Evolutionary conservation across 2,888 invertebrate species (phyloP), one percentile per base, ranked within the genome.

Genomic region (Acanthoscelides obtectus): DNA sequence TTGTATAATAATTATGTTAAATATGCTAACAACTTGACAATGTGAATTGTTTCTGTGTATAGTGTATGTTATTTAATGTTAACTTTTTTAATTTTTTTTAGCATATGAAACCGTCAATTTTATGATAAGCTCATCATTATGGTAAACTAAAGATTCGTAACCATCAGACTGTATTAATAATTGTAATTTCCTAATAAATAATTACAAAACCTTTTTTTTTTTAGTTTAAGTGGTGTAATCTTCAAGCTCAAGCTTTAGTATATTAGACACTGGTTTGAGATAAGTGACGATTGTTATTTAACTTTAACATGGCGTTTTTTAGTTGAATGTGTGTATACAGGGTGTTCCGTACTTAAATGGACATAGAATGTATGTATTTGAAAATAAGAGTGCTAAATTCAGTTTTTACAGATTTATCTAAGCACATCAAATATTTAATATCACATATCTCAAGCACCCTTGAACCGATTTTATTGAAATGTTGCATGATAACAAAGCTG

Each of bases 111-210:
- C 25, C 25, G 68, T 68, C 68, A 68, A 68, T 68, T 68, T 68
- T 22, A 22, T 45, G 45, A 45, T 45, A 45, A 45, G 12, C 45
- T 74, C 74, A 75, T 73, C 74, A 73, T 45, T 75, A 71, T 69
- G 72, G 74, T 74, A 74, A 71, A 75, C 74, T 76, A 72, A 75
- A 76, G 77, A 77, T 77, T 77, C 79, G 78, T 80, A 80, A 79
- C 77, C 78, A 75, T 80, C 80, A 80, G 80, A 81, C 80, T 80
- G 80, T 77, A 79, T 75, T 79, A 79, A 77, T 76, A 70, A 73
- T 74, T 77, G 77, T 80, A 80, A 80, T 80, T 80, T 81, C 77
- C 75, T 79, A 80, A 75, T 78, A 77, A 77, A 77, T 70, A 66
- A 71, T 64, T 73, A 73, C 71, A 70, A 69, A 63, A 69, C 22